These are phyloP conservation scores for Coenonympha arcania DNA, from an alignment of 2,888 invertebrate genomes.

Conservation along the genomic window DNA sequence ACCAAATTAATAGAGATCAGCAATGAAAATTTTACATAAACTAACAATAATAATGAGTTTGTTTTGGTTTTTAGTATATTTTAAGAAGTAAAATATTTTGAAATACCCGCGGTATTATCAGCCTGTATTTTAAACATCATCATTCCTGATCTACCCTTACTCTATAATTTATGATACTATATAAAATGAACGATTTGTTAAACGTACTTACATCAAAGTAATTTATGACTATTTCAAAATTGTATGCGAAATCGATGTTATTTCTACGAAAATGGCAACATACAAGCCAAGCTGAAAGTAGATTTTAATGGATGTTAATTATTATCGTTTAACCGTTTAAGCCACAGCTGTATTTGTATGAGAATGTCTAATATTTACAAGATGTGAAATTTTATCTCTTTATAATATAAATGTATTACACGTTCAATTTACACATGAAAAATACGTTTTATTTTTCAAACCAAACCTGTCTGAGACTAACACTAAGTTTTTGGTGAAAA, in stretches of 20 bases:
- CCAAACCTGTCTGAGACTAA: conserved; percentile 10
- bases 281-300: conserved; percentile 18
- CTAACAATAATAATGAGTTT: too few relatives aligned
- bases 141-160: conserved; percentile 5
- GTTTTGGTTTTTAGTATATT: too few relatives aligned
- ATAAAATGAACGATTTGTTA: neutral
- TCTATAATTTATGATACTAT: neutral
- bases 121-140: neutral
- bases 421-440: conserved; percentile 56
- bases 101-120: too few relatives aligned
- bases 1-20: too few relatives aligned
- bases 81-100: too few relatives aligned
- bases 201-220: conserved; percentile 1
- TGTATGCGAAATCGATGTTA: conserved; percentile 19
- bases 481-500: too few relatives aligned
- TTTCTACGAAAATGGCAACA: conserved; percentile 9
- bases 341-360: conserved; percentile 53
- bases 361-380: conserved; percentile 68
- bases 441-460: conserved; percentile 33
- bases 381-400: conserved; percentile 71
- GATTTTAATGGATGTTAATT: conserved; percentile 18
- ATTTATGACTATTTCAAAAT: conserved; percentile 10
- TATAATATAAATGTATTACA: conserved; percentile 71
- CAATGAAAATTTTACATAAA: too few relatives aligned
- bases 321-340: conserved; percentile 44